Evolutionary conservation across 2,113 vertebrate genomes (phyloP), one percentile per base, ranked within the genome.

Genomic region (Lepidothrix coronata): DNA sequence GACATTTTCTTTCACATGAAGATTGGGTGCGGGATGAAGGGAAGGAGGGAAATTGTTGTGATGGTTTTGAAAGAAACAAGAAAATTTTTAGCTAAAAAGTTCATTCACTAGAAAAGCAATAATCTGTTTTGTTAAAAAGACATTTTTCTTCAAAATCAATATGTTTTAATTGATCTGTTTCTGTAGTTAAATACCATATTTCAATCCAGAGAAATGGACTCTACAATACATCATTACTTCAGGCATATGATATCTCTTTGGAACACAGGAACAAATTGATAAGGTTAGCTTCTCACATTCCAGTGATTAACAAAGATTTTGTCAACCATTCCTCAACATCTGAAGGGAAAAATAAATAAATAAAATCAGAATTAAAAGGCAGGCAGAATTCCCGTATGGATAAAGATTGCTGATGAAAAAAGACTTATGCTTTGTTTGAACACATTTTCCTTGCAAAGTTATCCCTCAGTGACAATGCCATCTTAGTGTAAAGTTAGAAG

Each of bases 31-130:
- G 15, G 9, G 14, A 41, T 68, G 41, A 82, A 72, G 6, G 16
- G 48, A 78, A 83, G 43, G 74, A 83, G 13, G 75, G 5, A 6
- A 76, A 79, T 76, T 83, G 15, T 49, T 73, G 20, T n/a, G 61
- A 78, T 8, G 43, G 4, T n/a, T 94, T 86, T 90, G 46, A 81
- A 4, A 79, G 46, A 89, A 89, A 82, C 8, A 25, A 49, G 31
- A 76, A 52, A n/a, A 37, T 19, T 86, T 88, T 80, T 70, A 88
- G 22, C 27, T 89, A 70, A 83, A 70, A 79, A 46, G 52, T 37
- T 87, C 48, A 89, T 89, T 88, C 73, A 93, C 59, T 92, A 72
- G 82, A 73, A 85, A 94, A 91, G 14, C 20, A 93, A 80, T 71
- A 80, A 86, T 73, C 23, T 59, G 5, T 77, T 93, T 80, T 86